Evolutionary conservation across 2,797 vertebrate species (phyloP).

Genomic region (Peromyscus nudipes): DNA sequence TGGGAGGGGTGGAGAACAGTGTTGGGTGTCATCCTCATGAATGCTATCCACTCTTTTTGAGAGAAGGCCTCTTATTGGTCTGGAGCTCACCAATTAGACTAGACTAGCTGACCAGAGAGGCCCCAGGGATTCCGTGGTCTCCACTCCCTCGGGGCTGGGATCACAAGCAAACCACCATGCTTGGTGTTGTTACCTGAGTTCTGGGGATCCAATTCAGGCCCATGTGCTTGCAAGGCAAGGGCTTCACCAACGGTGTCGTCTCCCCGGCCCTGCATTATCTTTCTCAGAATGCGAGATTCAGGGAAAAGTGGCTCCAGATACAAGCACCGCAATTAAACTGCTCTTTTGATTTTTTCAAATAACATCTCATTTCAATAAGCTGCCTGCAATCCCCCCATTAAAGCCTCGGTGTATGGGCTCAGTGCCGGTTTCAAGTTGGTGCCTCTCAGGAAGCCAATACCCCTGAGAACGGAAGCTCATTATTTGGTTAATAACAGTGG

Average conservation of each 20-base stretch:
- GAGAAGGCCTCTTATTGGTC: not conserved
- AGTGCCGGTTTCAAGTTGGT: not conserved
- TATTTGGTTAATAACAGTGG: slow-evolving; percentile 70
- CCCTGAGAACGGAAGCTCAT: slow-evolving; percentile 29
- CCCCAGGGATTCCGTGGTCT: not conserved
- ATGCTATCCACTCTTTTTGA: not conserved
- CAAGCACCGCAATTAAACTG: slow-evolving; percentile 6
- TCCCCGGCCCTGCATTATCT: not conserved
- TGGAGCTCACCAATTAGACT: not conserved
- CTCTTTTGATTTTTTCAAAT: slow-evolving; percentile 12
- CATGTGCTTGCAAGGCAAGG: not conserved
- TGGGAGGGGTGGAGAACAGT: not conserved
- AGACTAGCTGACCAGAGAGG: not conserved
- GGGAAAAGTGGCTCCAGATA: slow-evolving; percentile 29
- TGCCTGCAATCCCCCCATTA: not conserved
- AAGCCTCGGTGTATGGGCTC: not conserved
- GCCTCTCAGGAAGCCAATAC: slow-evolving; percentile 59
- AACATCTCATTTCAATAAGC: slow-evolving; percentile 3
- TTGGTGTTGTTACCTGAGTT: not conserved
- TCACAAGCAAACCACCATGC: not conserved
- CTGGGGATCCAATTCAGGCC: not conserved
- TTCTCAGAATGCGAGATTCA: not conserved
- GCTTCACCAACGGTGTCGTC: not conserved
- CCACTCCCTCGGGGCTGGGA: not conserved
- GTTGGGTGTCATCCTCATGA: not conserved